Base-by-base conservation (phyloP, 2,113 vertebrate genomes). In the Anhinga rufa region DNA sequence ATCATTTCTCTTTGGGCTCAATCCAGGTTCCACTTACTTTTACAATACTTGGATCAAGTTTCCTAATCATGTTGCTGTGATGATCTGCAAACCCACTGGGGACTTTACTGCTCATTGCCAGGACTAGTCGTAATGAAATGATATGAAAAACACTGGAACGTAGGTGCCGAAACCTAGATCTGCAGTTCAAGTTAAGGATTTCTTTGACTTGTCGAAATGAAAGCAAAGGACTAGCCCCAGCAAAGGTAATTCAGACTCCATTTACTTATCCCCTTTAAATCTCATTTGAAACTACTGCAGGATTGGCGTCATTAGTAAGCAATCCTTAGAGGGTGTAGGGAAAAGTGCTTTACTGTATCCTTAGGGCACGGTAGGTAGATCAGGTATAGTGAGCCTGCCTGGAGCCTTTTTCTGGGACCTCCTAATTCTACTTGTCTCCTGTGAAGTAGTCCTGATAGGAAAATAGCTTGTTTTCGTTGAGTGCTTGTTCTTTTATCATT, bases 1-100 rank as follows among this genome's bases (percentile, higher is more conserved):
- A 90, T 60, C 1, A 81, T 92, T 94, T 90, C 48, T 75, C 48
- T 86, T 77, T 88, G 82, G 76, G 60, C 32, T 86, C 42, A 48
- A 5, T 87, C 92, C 78, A 96, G 34, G 38, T 88, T 90, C 60
- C 85, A 70, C 10, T 93, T 88, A 92, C 85, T 96, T 96, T 92
- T 94, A 92, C 0, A 7, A 76, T 86, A 54, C 71, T 62, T 90
- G 62, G 64, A 95, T 83, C 58, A 66, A 74, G 62, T 89, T 95
- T 95, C 87, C 60, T 54, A 83, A 80, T 93, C 58, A 34, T 34
- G 55, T 81, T 93, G 54, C 66, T 77, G 51, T 92, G 93, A 80
- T 77, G 82, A 92, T 88, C 71, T 93, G 66, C 75, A 96, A 93
- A 86, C 40, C 16, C 66, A 54, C 62, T 70, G 90, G 91, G 51